Evolutionary conservation across 2,888 invertebrate genomes (phyloP).

Genomic region (Argyresthia albistria): DNA sequence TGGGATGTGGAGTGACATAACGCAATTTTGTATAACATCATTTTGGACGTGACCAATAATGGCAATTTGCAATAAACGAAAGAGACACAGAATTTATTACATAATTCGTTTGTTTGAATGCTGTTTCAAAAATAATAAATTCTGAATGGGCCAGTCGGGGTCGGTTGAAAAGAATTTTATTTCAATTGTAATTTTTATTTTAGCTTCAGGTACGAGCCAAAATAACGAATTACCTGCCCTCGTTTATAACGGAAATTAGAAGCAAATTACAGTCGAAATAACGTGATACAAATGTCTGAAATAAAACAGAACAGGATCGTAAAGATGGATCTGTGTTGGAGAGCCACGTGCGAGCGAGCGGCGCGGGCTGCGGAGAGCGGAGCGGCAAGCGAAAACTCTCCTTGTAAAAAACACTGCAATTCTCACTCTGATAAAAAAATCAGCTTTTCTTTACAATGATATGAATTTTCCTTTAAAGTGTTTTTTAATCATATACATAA

Average conservation of each 20-base stretch:
- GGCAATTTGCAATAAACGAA: no score
- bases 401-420: no score
- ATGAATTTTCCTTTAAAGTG: no score
- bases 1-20: no score
- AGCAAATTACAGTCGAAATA: background rate
- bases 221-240: background rate
- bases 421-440: no score
- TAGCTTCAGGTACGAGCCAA: background rate
- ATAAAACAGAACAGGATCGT: slow-evolving; percentile 4
- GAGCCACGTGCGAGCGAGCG: background rate
- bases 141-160: background rate
- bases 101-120: background rate
- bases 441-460: no score
- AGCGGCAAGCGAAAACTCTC: no score
- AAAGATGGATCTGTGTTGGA: no score
- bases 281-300: slow-evolving; percentile 2
- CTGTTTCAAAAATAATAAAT: background rate
- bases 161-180: background rate
- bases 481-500: no score
- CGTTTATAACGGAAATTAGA: background rate
- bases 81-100: background rate
- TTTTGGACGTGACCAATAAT: no score
- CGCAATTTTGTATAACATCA: background rate
- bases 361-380: background rate
- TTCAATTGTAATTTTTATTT: background rate